Conservation (phyloP, 2,797 vertebrate genomes). For the Myotis myotis region DNA sequence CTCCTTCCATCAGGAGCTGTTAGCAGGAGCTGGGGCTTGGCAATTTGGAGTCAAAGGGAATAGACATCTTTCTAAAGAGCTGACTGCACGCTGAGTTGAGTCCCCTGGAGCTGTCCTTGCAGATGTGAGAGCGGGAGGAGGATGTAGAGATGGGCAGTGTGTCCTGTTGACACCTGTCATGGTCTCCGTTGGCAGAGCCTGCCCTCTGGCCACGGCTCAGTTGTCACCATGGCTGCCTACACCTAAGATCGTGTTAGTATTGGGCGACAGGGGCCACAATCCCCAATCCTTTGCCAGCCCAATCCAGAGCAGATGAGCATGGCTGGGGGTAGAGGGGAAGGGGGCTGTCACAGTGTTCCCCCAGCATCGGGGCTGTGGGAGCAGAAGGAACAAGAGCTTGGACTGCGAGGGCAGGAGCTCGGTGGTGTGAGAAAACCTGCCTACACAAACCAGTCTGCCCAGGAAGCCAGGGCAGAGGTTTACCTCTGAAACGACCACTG, state of each 20-base stretch:
- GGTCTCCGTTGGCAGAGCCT: background rate
- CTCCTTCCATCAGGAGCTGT: background rate
- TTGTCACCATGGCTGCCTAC: background rate
- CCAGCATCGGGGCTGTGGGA: background rate
- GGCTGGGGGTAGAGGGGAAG: background rate
- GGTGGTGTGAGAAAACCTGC: fast-evolving
- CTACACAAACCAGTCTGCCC: background rate
- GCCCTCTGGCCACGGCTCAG: background rate
- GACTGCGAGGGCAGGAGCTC: background rate
- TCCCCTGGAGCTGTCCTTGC: background rate
- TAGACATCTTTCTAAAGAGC: background rate
- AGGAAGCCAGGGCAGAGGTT: background rate
- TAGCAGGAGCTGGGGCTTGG: background rate
- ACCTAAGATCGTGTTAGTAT: background rate
- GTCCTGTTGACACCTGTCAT: background rate
- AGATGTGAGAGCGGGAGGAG: fast-evolving
- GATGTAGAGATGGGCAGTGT: too few relatives aligned
- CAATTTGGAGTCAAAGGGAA: background rate
- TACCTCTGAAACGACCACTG: background rate
- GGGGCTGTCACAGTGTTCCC: too few relatives aligned
- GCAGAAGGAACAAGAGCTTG: background rate
- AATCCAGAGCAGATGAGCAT: background rate
- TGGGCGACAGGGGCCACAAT: fast-evolving
- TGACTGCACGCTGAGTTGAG: fast-evolving
- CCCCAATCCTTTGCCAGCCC: background rate